Evolutionary conservation across 1,140 invertebrate species (phyloP).

Genomic region (Macrosteles quadrilineatus): DNA sequence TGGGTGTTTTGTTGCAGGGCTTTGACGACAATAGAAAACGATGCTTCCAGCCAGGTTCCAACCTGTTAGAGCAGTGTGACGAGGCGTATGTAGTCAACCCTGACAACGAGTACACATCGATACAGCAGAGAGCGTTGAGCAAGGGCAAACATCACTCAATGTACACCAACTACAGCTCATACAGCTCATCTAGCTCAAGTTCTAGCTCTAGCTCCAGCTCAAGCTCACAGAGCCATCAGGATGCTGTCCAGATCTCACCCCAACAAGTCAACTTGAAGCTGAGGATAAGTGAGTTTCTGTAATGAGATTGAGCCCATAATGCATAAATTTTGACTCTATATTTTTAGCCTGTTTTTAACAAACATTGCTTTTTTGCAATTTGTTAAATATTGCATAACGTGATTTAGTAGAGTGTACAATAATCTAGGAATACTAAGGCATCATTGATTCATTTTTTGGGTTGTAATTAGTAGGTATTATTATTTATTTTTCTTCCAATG

Average conservation of each 20-base stretch:
- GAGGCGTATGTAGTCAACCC: constrained; percentile 72
- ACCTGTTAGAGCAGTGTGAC: constrained; percentile 60
- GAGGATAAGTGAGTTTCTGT: constrained; percentile 78
- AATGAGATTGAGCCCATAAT: too few relatives aligned
- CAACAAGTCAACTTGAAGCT: constrained; percentile 77
- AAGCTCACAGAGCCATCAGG: constrained; percentile 45
- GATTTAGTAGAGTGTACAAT: too few relatives aligned
- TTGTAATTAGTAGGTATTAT: too few relatives aligned
- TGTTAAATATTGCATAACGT: too few relatives aligned
- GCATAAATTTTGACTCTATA: too few relatives aligned
- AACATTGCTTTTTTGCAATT: too few relatives aligned
- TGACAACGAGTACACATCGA: constrained; percentile 62
- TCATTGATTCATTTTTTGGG: too few relatives aligned
- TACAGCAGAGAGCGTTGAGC: constrained; percentile 50
- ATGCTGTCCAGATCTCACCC: constrained; percentile 81
- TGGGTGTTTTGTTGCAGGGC: constrained; percentile 51
- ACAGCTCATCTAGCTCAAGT: constrained; percentile 24
- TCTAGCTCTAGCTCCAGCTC: background rate
- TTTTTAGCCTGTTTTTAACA: too few relatives aligned
- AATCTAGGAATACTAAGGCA: too few relatives aligned
- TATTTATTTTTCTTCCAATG: too few relatives aligned
- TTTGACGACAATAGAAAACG: constrained; percentile 62
- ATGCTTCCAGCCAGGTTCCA: constrained; percentile 67
- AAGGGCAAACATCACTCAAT: constrained; percentile 33
- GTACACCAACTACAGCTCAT: constrained; percentile 40